These are phyloP conservation scores for Lacanobia oleracea DNA, from an alignment of 2,888 invertebrate genomes.

Conservation along the genomic window DNA sequence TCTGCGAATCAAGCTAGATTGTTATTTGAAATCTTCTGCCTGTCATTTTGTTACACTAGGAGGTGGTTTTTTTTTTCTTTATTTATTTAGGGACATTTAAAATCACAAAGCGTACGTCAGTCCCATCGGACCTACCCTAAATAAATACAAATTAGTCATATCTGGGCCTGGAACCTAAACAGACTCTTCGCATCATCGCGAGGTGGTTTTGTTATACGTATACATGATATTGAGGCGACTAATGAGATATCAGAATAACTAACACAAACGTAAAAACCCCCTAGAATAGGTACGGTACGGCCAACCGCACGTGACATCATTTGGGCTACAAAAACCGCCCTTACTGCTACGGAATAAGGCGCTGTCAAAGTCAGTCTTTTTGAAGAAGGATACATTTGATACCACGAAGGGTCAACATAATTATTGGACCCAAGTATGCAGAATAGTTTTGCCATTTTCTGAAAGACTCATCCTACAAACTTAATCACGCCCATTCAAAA, in stretches of 20 bases:
- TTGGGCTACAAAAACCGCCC: background rate
- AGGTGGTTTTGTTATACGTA: background rate
- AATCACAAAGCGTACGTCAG: no score
- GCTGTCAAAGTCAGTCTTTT: background rate
- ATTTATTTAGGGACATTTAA: no score
- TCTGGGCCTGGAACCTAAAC: no score
- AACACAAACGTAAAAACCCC: background rate
- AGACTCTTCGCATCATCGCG: no score
- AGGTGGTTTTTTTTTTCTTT: no score
- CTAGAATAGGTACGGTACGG: background rate
- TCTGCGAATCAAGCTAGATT: background rate
- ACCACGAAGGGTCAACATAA: no score
- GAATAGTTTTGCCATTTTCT: background rate
- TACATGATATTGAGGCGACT: background rate
- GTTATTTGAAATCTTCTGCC: slow-evolving; percentile 19
- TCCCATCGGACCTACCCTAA: no score
- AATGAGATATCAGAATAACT: background rate
- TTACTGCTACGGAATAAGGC: slow-evolving; percentile 3
- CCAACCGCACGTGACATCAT: background rate
- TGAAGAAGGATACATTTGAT: no score
- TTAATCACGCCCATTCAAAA: slow-evolving; percentile 1
- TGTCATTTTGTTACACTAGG: background rate
- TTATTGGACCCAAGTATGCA: no score
- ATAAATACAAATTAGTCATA: no score
- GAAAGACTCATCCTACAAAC: background rate